Evolutionary conservation across 2,113 vertebrate species (phyloP), one percentile per base, ranked within the genome.

Genomic region (Stegostoma tigrinum): DNA sequence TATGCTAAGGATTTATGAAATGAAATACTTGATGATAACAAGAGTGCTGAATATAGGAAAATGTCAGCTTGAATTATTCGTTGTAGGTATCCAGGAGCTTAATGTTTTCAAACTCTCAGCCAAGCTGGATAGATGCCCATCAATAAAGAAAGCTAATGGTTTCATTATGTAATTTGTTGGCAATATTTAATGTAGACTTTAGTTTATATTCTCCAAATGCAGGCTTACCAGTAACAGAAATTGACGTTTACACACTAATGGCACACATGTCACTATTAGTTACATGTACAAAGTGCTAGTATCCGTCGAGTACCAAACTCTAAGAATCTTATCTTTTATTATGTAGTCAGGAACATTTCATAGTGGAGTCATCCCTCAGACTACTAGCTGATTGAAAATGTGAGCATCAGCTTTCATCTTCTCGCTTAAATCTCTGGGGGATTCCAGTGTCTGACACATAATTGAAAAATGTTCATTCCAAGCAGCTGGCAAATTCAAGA

Each of bases 61-160:
- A 90, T 34, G 87, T 90, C 87, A 90, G 87, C 27, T 34, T 90
- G 87, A 93, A 38, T 93, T 93, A 93, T 93, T n/a, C 66, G 34
- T 67, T 64, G 89, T 93, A 93, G 61, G 89, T 93, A 67, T 67
- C 89, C 89, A 93, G n/a, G 61, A 38, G 89, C 34, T 67, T 93
- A 66, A 67, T 67, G 34, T 66, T 91, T 61, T 66, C 30, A 93
- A 93, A 93, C 55, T 38, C 67, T 93, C 89, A 93, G 89, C 89
- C 61, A 93, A 93, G 89, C 61, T 93, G 89, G 89, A 93, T 66
- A 93, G 61, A 93, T 93, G 61, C 89, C 89, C 89, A 93, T 93
- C 89, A 93, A 34, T 66, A 66, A 93, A 93, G 55, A 93, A 91
- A 93, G n/a, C 89, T 93, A 93, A 93, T 67, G 34, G 34, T 93